Evolutionary conservation across 2,113 vertebrate genomes (phyloP).

Genomic region (Ibidorhyncha struthersii): DNA sequence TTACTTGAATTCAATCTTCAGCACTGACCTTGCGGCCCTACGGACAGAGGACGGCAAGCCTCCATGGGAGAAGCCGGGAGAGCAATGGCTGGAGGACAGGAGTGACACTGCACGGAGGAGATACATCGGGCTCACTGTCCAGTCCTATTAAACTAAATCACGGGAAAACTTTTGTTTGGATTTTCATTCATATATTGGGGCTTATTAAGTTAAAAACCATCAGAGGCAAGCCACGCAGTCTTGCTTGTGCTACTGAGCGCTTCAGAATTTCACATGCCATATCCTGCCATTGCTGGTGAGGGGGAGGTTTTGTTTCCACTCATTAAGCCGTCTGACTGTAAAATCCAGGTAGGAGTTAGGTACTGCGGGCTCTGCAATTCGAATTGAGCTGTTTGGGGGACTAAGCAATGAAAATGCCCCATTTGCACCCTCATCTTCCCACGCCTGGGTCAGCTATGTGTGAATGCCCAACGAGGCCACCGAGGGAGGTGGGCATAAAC

Average conservation of each 20-base stretch:
- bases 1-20: not conserved
- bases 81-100: not conserved
- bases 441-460: not conserved
- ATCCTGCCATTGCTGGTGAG: not conserved
- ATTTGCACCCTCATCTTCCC: not conserved
- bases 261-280: not conserved
- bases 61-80: not conserved
- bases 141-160: not conserved
- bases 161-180: not conserved
- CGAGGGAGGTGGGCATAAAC: not conserved
- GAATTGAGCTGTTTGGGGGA: fast-evolving
- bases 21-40: not conserved
- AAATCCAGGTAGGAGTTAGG: fast-evolving
- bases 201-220: not conserved
- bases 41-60: not conserved
- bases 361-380: not conserved
- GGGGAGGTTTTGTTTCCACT: not conserved
- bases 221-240: not conserved
- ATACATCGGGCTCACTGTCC: not conserved
- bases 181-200: not conserved
- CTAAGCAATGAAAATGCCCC: not conserved
- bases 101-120: not conserved
- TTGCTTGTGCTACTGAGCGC: not conserved
- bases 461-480: not conserved
- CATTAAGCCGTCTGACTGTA: fast-evolving